Percentiles rank a stretch among this genome's conserved stretches.
phyloP scores from a whole-genome alignment of 30 jellyfish, hydroid and myxozoan species.

The Catostylus mosaicus region DNA sequence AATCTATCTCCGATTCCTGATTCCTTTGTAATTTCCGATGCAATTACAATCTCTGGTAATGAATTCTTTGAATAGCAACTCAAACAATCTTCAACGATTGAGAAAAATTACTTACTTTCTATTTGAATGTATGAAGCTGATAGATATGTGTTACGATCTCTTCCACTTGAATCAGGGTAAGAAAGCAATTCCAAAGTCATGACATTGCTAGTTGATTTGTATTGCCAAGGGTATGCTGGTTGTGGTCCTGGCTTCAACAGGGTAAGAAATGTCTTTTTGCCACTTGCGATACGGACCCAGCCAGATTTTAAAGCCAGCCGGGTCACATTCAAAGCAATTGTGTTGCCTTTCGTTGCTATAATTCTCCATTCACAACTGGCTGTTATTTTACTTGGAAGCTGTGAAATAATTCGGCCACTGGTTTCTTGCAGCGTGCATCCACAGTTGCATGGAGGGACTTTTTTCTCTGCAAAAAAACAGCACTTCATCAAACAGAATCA shows the following conservation, averaged over 20 bases:
- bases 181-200: slow-evolving; percentile 64
- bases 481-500: too few species aligned
- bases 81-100: neutral
- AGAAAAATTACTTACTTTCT: slow-evolving; percentile 7
- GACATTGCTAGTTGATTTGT: slow-evolving; percentile 56
- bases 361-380: slow-evolving; percentile 81
- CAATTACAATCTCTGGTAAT: too few species aligned
- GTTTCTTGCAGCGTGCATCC: slow-evolving; percentile 64
- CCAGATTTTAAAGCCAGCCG: slow-evolving; percentile 68
- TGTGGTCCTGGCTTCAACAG: slow-evolving; percentile 65
- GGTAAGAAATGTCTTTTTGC: slow-evolving; percentile 55
- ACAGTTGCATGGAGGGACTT: slow-evolving; percentile 74
- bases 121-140: slow-evolving; percentile 29
- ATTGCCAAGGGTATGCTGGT: slow-evolving; percentile 67
- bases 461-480: slow-evolving; percentile 9
- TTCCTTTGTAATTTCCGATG: too few species aligned
- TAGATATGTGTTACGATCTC: slow-evolving; percentile 27
- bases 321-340: slow-evolving; percentile 56
- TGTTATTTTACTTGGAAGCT: slow-evolving; percentile 56
- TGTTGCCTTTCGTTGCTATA: slow-evolving; percentile 49
- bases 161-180: slow-evolving; percentile 61
- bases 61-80: too few species aligned
- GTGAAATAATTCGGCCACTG: slow-evolving; percentile 70
- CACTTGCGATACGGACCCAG: slow-evolving; percentile 66
- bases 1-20: too few species aligned